phyloP scores from a whole-genome alignment of 2,797 vertebrate genomes.

The Lateolabrax maculatus region DNA sequence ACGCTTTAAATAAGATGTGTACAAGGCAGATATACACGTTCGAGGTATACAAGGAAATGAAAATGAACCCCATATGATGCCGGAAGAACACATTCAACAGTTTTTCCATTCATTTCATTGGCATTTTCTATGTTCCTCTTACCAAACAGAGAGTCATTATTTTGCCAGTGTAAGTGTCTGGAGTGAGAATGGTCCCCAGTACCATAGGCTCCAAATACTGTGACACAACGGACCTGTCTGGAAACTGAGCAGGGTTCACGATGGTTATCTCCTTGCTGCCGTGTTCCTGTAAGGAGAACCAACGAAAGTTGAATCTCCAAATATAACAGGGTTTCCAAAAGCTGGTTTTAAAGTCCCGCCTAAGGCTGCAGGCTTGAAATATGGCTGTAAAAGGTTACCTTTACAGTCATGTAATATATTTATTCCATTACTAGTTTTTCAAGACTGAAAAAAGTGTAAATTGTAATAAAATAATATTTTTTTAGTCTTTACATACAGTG shows the following conservation, averaged over 20 bases:
- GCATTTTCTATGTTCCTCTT: slow-evolving; percentile 25
- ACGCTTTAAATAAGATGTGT: neutral
- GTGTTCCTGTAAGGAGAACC: slow-evolving; percentile 85
- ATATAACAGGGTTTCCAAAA: neutral
- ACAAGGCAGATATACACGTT: neutral
- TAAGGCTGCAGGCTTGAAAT: neutral
- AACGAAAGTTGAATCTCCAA: neutral
- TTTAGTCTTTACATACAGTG: neutral
- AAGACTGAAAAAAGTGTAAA: neutral
- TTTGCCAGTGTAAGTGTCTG: slow-evolving; percentile 90
- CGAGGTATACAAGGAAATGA: neutral
- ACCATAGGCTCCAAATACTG: slow-evolving; percentile 95
- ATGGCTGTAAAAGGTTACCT: neutral
- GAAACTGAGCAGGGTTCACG: slow-evolving; percentile 94
- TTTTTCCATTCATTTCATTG: neutral
- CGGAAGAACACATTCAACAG: neutral
- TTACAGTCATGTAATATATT: neutral
- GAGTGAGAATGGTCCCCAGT: slow-evolving; percentile 92
- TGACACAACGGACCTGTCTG: slow-evolving; percentile 88
- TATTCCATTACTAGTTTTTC: neutral
- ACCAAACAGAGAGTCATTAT: slow-evolving; percentile 94
- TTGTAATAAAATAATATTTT: neutral
- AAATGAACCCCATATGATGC: neutral
- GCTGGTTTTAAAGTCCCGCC: neutral
- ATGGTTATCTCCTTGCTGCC: slow-evolving; percentile 91